A percentile compares a stretch with the other conserved stretches of the same genome.
Evolutionary conservation across 2,888 invertebrate genomes (phyloP).

Genomic region (Nephrotoma flavescens): DNA sequence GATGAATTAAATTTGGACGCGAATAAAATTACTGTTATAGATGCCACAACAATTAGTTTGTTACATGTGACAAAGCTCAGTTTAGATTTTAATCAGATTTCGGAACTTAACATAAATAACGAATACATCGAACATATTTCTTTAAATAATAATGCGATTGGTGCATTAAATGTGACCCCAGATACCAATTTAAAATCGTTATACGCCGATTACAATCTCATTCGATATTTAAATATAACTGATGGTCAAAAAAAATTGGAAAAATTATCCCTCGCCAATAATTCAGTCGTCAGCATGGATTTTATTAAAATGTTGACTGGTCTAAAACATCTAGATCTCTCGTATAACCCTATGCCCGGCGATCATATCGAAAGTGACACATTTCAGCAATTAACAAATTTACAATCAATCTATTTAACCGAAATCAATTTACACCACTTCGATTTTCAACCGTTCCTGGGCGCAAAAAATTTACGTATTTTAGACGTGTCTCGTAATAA

Average conservation of each 20-base stretch:
- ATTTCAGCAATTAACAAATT: background rate
- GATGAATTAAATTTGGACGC: background rate
- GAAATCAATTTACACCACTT: background rate
- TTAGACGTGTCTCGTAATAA: background rate
- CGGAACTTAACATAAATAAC: background rate
- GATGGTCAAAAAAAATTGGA: background rate
- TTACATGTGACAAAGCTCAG: background rate
- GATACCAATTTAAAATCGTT: too few species aligned
- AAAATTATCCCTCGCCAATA: background rate
- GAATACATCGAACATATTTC: background rate
- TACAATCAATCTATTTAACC: background rate
- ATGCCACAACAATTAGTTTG: background rate
- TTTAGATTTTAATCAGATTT: background rate
- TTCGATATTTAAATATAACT: background rate
- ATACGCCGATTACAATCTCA: background rate
- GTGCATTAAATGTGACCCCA: too few species aligned
- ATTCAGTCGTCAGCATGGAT: background rate
- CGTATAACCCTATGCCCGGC: background rate
- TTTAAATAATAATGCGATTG: background rate
- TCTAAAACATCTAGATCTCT: background rate
- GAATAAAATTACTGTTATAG: background rate
- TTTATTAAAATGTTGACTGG: background rate
- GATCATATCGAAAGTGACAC: background rate
- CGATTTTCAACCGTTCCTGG: background rate
- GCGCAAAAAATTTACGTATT: background rate